Percentiles rank a stretch among this genome's conserved stretches.
phyloP scores from a whole-genome alignment of 2,888 invertebrate species.

The Tipula lateralis region DNA sequence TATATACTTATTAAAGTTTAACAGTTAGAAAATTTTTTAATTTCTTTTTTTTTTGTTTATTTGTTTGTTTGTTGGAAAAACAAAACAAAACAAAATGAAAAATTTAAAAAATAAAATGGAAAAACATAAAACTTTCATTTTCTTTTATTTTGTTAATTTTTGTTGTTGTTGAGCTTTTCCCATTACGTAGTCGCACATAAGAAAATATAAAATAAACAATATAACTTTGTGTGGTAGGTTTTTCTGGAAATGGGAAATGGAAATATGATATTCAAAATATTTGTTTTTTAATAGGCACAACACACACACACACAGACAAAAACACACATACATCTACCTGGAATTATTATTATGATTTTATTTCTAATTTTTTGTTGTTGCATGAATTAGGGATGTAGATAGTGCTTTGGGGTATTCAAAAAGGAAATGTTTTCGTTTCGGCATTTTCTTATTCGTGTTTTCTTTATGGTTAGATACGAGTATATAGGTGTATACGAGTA shows the following conservation, averaged over 20 bases:
- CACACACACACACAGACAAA: neutral
- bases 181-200: neutral
- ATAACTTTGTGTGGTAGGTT: neutral
- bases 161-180: neutral
- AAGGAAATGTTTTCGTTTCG: neutral
- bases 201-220: neutral
- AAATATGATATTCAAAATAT: neutral
- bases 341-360: neutral
- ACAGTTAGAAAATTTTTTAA: neutral
- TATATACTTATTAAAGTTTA: neutral
- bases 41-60: neutral
- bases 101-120: neutral
- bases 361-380: neutral
- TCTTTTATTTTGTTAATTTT: neutral
- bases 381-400: neutral
- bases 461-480: neutral
- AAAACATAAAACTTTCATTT: neutral
- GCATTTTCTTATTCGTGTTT: neutral
- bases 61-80: neutral
- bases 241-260: neutral
- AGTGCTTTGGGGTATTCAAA: neutral
- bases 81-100: neutral
- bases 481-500: neutral
- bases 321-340: neutral
- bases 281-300: neutral